Base-by-base conservation (phyloP, 2,113 vertebrate species). In the Synodontis membranacea region DNA sequence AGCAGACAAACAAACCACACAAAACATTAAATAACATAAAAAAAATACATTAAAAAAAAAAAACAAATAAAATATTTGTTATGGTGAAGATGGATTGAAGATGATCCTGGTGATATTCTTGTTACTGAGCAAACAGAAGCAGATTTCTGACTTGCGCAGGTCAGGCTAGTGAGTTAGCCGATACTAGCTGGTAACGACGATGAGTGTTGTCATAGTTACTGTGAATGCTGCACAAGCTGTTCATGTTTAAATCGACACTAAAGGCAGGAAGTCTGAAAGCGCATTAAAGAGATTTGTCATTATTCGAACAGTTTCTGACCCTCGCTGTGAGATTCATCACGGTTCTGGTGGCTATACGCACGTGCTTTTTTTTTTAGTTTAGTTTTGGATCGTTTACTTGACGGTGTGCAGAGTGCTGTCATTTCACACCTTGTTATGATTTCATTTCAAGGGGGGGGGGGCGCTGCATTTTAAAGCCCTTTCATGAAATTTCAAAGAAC, bases 371-470 rank as follows among this genome's bases (percentile, higher is more conserved):
- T 0, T 31, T 70, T 74, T 8, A 52, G 52, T 79, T n/a, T 15
- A 48, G 8, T 17, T 80, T 56, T 2, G 34, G 44, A 25, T 80
- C 48, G 75, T 86, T 86, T 84, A 56, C 70, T 39, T 25, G 72
- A 85, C 72, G 83, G 90, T 88, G 88, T 88, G 88, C 91, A 88
- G 87, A 92, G 89, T 86, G 91, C 89, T 92, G 91, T 91, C 90
- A 93, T 94, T 94, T 93, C 91, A 93, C 92, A 93, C 91, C 90
- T 89, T 86, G 89, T 93, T 93, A 93, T 91, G 87, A 92, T 91
- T 93, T 91, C 90, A 89, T 83, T 83, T 68, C 11, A 39, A 58
- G 78, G 19, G 82, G 19, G 83, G 91, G 46, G 56, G 46, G 31
- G 87, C 14, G 31, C 21, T 70, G 28, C 19, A 85, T 76, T 91